Percentiles rank a stretch among this genome's conserved stretches.
Evolutionary conservation across 2,888 invertebrate genomes (phyloP).

Genomic region (Zeuzera pyrina): DNA sequence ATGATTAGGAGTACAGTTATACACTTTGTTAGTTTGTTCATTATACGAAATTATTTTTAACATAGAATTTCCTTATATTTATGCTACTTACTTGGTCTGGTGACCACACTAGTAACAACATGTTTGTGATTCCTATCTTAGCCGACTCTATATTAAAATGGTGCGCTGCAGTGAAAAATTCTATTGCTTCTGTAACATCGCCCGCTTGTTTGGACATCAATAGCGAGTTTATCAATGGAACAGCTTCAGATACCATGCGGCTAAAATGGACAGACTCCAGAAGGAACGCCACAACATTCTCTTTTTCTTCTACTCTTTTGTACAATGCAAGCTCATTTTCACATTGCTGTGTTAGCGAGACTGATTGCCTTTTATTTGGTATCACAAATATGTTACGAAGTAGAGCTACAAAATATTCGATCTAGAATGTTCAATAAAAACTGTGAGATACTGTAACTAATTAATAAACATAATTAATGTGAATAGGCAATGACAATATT

Average conservation of each 20-base stretch:
- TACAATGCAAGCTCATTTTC: conserved; percentile 57
- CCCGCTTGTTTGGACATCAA: conserved; percentile 81
- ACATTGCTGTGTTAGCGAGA: conserved; percentile 46
- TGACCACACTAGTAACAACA: conserved; percentile 85
- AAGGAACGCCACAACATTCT: conserved; percentile 79
- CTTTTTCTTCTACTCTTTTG: conserved; percentile 73
- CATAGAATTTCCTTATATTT: too few species aligned
- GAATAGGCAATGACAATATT: too few species aligned
- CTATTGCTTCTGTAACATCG: conserved; percentile 91
- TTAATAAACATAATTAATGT: too few species aligned
- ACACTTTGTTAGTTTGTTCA: too few species aligned
- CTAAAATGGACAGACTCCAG: conserved; percentile 75
- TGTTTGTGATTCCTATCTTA: conserved; percentile 79
- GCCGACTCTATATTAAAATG: conserved; percentile 85
- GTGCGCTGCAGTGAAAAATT: conserved; percentile 87
- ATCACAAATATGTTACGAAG: conserved; percentile 55
- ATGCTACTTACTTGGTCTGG: conserved; percentile 80
- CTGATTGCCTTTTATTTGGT: conserved; percentile 41
- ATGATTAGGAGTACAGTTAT: too few species aligned
- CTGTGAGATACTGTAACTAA: too few species aligned
- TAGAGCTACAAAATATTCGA: conserved; percentile 58
- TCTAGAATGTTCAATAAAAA: conserved; percentile 31
- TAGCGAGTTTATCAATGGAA: conserved; percentile 78
- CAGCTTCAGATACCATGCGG: conserved; percentile 51
- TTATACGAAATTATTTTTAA: too few species aligned